A percentile compares a stretch with the other conserved stretches of the same genome.
phyloP scores from a whole-genome alignment of 1,140 invertebrate genomes.

The Dendrolimus punctatus region DNA sequence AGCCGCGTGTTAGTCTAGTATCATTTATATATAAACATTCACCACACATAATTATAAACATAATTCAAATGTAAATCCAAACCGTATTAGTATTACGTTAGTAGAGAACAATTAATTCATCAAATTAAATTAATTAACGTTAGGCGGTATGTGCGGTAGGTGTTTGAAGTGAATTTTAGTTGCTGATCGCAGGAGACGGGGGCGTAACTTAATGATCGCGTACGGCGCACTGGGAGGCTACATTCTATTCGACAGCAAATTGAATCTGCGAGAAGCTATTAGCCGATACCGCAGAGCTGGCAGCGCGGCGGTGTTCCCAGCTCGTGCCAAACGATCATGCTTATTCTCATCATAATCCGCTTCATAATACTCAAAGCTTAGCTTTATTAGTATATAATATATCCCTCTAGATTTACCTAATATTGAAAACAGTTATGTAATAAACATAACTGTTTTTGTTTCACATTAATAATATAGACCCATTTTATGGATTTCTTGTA shows the following conservation, averaged over 20 bases:
- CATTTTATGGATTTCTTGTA: too few species aligned
- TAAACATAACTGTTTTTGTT: too few species aligned
- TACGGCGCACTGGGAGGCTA: conserved; percentile 42
- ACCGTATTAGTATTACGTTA: too few species aligned
- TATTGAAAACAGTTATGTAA: too few species aligned
- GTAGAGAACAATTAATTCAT: conserved; percentile 1
- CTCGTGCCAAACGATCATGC: conserved; percentile 37
- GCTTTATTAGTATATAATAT: conserved; percentile 13
- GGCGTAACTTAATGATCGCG: conserved; percentile 56
- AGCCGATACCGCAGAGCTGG: conserved; percentile 39
- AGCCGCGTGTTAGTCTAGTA: too few species aligned
- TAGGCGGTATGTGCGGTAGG: conserved; percentile 20
- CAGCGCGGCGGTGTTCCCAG: conserved; percentile 10
- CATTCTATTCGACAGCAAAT: conserved; percentile 56
- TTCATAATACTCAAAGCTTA: conserved; percentile 24
- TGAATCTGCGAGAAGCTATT: conserved; percentile 62
- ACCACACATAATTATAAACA: too few species aligned
- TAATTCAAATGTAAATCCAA: too few species aligned
- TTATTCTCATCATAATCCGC: conserved; percentile 23
- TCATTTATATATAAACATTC: too few species aligned
- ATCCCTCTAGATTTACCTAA: too few species aligned
- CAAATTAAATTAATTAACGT: conserved; percentile 23
- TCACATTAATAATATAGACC: too few species aligned
- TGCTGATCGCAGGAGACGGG: conserved; percentile 23
- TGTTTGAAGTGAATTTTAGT: conserved; percentile 34